A percentile compares a stretch with the other conserved stretches of the same genome.
These are phyloP conservation scores for Phyllopteryx taeniolatus DNA, from an alignment of 2,113 vertebrate species.

Conservation along the genomic window DNA sequence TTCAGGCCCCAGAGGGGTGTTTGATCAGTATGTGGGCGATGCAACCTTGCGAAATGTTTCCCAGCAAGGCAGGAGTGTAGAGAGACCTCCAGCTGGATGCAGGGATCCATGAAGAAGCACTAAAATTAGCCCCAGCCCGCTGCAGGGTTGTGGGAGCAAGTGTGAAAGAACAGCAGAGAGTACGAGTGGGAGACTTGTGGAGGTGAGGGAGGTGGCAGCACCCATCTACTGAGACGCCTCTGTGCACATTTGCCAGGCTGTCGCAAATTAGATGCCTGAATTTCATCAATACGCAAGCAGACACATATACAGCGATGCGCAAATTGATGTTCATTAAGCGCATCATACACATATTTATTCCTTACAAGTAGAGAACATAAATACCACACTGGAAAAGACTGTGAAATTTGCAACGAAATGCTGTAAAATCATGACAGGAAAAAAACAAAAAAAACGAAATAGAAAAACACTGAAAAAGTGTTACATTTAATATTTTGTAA, in stretches of 20 bases:
- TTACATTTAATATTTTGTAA: too few relatives aligned
- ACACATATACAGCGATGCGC: slow-evolving; percentile 47
- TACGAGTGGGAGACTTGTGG: slow-evolving; percentile 21
- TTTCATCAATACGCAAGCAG: slow-evolving; percentile 59
- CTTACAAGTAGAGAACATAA: background rate
- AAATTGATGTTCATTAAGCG: background rate
- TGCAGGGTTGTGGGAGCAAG: slow-evolving; percentile 30
- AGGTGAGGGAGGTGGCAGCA: slow-evolving; percentile 60
- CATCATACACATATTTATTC: background rate
- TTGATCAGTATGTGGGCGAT: slow-evolving; percentile 38
- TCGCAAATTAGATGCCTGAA: slow-evolving; percentile 69
- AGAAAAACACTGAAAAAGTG: too few relatives aligned
- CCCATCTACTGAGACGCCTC: slow-evolving; percentile 59
- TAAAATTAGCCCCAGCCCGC: slow-evolving; percentile 67
- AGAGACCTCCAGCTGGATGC: slow-evolving; percentile 62
- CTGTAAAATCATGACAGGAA: too few relatives aligned
- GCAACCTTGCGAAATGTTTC: slow-evolving; percentile 49
- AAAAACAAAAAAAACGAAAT: too few relatives aligned
- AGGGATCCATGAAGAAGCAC: slow-evolving; percentile 54
- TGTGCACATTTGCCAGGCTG: slow-evolving; percentile 66
- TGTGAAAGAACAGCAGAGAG: slow-evolving; percentile 30
- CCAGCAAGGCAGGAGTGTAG: slow-evolving; percentile 44
- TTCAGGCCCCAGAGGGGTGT: slow-evolving; percentile 49
- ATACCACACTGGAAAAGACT: too few relatives aligned
- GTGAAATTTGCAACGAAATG: too few relatives aligned